Base-by-base conservation (phyloP, 2,797 vertebrate species). In the Tokudaia muenninki region DNA sequence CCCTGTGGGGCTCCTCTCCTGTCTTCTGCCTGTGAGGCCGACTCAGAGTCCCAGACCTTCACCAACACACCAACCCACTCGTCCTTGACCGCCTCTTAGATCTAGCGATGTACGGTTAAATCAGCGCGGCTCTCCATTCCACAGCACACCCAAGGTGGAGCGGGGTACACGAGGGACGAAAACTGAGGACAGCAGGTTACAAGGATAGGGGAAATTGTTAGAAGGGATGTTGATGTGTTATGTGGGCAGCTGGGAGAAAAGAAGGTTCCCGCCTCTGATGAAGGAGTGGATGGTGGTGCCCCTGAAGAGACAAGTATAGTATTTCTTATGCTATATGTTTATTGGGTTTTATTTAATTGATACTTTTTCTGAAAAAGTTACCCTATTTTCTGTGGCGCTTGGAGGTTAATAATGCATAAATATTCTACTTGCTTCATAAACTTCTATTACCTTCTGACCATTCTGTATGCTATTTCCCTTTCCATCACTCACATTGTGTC, bases 371-470 rank as follows among this genome's bases (percentile, higher is more conserved):
- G 57, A 82, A 57, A 87, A 55, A 77, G 77, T 41, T 34, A 81
- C 21, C 19, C 22, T 84, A 55, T 63, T 93, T 83, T 88, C 55
- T 55, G 52, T 90, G 78, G 41, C 37, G 8, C 70, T 88, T 65
- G 19, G 21, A 61, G 95, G 83, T 67, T 70, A 59, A 79, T 57
- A 92, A 80, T 63, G 86, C 44, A 24, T 81, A 83, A 90, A 59
- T 83, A 86, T 88, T 91, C 86, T 86, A 16, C 89, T 82, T 87
- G 67, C 47, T 24, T 92, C 79, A 63, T 77, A 91, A 74, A 65
- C 92, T 90, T 29, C 3, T 81, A 34, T 65, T 67, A 72, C 47
- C 37, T 67, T 74, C 65, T 55, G 29, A 9, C 31, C 41, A 26
- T 77, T 90, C 55, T 82, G 7, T 37, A 57, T 65, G 61, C 1